phyloP scores from a whole-genome alignment of 23 tunicate species.

The Trididemnum miniatum region DNA sequence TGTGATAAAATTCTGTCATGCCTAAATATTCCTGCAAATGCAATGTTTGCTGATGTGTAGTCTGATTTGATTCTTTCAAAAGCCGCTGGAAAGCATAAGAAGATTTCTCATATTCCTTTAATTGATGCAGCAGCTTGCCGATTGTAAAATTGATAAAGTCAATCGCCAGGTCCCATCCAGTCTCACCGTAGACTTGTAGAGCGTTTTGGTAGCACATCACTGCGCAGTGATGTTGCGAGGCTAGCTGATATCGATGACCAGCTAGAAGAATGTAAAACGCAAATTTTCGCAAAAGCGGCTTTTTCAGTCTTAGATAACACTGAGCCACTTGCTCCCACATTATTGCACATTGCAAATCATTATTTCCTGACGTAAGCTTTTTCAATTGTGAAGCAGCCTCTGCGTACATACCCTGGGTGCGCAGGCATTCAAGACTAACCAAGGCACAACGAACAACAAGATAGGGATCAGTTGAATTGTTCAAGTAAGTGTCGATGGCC shows the following conservation, averaged over 20 bases:
- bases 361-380: constrained; percentile 40
- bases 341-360: constrained; percentile 85
- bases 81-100: constrained; percentile 48
- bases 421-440: constrained; percentile 79
- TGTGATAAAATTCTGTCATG: constrained; percentile 12
- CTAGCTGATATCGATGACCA: constrained; percentile 84
- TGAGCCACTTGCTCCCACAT: constrained; percentile 89
- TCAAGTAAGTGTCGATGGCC: constrained; percentile 71
- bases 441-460: constrained; percentile 72
- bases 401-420: constrained; percentile 48
- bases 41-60: constrained; percentile 63
- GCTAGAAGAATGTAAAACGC: constrained; percentile 80
- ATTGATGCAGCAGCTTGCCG: constrained; percentile 50
- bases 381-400: constrained; percentile 77
- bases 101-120: constrained; percentile 47
- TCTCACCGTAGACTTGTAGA: constrained; percentile 53
- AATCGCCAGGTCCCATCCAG: constrained; percentile 64
- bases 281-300: constrained; percentile 72
- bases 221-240: constrained; percentile 58
- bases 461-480: constrained; percentile 40
- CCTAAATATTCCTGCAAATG: constrained; percentile 70
- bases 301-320: constrained; percentile 49
- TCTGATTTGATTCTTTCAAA: constrained; percentile 52
- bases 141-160: constrained; percentile 87
- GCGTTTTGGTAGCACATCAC: constrained; percentile 65